phyloP scores from a whole-genome alignment of 2,888 invertebrate species.

The Euphydryas editha region DNA sequence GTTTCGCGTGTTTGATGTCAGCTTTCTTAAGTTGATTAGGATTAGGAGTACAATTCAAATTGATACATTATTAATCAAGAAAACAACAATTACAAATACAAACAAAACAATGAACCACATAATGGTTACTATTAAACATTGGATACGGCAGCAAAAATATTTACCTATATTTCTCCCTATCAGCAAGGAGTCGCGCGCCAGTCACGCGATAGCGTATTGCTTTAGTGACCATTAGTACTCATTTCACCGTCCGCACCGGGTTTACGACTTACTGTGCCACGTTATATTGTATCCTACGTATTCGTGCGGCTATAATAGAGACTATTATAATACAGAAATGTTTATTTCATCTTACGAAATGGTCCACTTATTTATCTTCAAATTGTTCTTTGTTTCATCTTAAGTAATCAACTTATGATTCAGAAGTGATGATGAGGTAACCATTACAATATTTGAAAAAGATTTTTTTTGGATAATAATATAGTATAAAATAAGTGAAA shows the following conservation, averaged over 20 bases:
- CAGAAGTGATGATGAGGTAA: slow-evolving; percentile 8
- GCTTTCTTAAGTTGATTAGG: no score
- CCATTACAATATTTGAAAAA: no score
- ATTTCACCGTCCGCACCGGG: slow-evolving; percentile 52
- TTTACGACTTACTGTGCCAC: slow-evolving; percentile 46
- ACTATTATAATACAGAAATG: slow-evolving; percentile 12
- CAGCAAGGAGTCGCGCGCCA: slow-evolving; percentile 50
- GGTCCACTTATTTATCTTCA: slow-evolving; percentile 35
- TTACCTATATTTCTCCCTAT: slow-evolving; percentile 60
- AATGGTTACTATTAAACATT: slow-evolving; percentile 66
- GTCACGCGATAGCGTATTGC: slow-evolving; percentile 61
- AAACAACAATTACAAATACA: slow-evolving; percentile 19
- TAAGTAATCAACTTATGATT: slow-evolving; percentile 24
- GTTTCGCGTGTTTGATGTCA: no score
- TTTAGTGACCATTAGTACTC: slow-evolving; percentile 64
- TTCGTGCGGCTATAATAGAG: slow-evolving; percentile 11
- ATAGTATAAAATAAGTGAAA: no score
- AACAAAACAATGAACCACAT: slow-evolving; percentile 64
- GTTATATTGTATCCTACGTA: slow-evolving; percentile 25
- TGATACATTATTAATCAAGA: not conserved
- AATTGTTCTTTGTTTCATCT: slow-evolving; percentile 32
- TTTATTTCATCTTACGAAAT: not conserved
- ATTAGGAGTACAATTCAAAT: no score
- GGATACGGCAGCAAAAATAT: slow-evolving; percentile 69
- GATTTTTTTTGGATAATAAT: no score